Evolutionary conservation across 2,113 vertebrate genomes (phyloP), one percentile per base, ranked within the genome.

Genomic region (Phainopepla nitens): DNA sequence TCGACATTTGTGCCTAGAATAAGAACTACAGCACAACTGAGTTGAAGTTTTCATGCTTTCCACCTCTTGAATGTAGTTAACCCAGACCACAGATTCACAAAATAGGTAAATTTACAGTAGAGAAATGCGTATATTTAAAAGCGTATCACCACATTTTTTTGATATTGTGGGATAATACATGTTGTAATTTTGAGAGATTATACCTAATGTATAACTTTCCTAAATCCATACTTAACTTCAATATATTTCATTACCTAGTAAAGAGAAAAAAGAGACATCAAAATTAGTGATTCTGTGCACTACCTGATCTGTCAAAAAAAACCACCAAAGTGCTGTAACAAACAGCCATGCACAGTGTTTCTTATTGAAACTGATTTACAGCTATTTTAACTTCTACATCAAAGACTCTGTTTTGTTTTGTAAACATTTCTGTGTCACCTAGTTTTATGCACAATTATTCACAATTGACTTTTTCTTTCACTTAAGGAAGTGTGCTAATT

Each of bases 401-500:
- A 91, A 95, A 89, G 50, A 62, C 45, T 92, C 39, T 17, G 4
- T 20, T 83, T 84, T 61, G n/a, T 91, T 92, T 73, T 61, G 29
- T 68, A 96, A 93, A 76, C 36, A 56, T 70, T 93, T 53, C 76
- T 66, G 33, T 68, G 36, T 87, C 85, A 64, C 42, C 50, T 31
- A 62, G 44, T 42, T 80, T 87, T 77, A 86, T 28, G 35, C 47
- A 58, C 36, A 90, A 84, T n/a, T 94, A 83, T 35, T 53, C 65
- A 58, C 54, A 95, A 90, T 4, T 93, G 45, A 80, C 82, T 62
- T 94, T 94, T 90, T 60, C 25, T 57, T 79, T 81, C 77, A 93
- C 29, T 76, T 51, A 95, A 89, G 64, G 65, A 94, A 51, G 80
- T 50, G 76, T 90, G 81, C 33, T 96, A 95, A 96, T 97, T 95